A percentile compares a stretch with the other conserved stretches of the same genome.
phyloP scores from a whole-genome alignment of 1,140 invertebrate genomes.

The Eupristina koningsbergeri region DNA sequence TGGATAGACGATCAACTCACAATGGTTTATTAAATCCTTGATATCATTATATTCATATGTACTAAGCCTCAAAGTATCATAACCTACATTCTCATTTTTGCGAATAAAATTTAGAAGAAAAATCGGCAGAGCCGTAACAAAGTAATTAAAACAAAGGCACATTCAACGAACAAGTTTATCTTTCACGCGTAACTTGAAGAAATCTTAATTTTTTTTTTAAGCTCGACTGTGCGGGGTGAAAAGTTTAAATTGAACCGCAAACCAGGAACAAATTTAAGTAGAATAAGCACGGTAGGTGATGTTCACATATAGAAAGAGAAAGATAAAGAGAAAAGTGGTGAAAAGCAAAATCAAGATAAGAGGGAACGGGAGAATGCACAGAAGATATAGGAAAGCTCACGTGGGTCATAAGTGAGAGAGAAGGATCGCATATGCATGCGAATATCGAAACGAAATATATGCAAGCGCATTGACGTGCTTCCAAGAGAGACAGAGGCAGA shows the following conservation, averaged over 20 bases:
- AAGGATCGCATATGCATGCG: conserved; percentile 65
- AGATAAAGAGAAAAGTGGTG: conserved; percentile 15
- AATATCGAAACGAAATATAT: conserved; percentile 68
- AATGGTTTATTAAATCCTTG: too few relatives aligned
- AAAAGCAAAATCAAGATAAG: conserved; percentile 56
- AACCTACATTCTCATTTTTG: too few relatives aligned
- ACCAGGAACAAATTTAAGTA: conserved; percentile 41
- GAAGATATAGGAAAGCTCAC: conserved; percentile 63
- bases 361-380: conserved; percentile 53
- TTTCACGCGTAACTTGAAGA: conserved; percentile 64
- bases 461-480: conserved; percentile 67
- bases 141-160: neutral
- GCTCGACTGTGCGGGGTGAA: conserved; percentile 51
- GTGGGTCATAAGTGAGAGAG: conserved; percentile 51
- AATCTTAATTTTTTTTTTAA: conserved; percentile 69
- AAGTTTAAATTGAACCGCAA: conserved; percentile 73
- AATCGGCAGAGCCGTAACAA: neutral
- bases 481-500: too few relatives aligned
- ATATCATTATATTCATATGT: too few relatives aligned
- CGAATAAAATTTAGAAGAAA: neutral
- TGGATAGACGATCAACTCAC: too few relatives aligned
- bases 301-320: conserved; percentile 55
- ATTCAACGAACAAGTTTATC: conserved; percentile 61
- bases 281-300: conserved; percentile 46
- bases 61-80: too few relatives aligned